phyloP scores from a whole-genome alignment of 2,797 vertebrate species.

The Manis pentadactyla region DNA sequence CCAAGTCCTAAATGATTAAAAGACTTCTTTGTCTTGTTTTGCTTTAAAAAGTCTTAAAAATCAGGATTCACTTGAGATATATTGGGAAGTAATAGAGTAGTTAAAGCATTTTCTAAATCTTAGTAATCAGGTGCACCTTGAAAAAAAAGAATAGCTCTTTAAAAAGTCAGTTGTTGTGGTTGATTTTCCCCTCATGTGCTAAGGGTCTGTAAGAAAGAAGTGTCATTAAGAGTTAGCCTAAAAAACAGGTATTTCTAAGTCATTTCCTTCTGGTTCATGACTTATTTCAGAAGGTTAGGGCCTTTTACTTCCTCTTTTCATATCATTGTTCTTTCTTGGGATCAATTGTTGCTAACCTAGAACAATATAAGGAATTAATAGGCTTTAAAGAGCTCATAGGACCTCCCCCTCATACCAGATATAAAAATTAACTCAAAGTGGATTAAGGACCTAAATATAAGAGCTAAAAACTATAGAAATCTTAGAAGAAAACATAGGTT shows the following conservation, averaged over 20 bases:
- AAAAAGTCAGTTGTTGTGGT: not conserved
- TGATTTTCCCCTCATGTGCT: not conserved
- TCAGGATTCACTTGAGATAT: conserved; percentile 19
- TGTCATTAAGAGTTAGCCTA: not conserved
- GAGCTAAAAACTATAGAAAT: not conserved
- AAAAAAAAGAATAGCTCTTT: not conserved
- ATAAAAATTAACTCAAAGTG: conserved; percentile 39
- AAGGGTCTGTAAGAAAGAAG: not conserved
- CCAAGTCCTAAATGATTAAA: not conserved
- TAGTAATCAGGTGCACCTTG: not conserved
- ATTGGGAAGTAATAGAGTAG: conserved; percentile 25
- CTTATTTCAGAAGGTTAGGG: not conserved
- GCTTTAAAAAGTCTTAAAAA: conserved; percentile 22
- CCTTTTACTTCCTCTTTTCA: conserved; percentile 31
- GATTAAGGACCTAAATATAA: not conserved
- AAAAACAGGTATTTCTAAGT: conserved; percentile 17
- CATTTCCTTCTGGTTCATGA: not conserved
- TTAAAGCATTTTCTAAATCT: conserved; percentile 7
- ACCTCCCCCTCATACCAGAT: not conserved
- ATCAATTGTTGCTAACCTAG: not conserved
- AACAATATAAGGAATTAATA: not conserved
- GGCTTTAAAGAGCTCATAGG: not conserved
- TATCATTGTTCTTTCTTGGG: conserved; percentile 24
- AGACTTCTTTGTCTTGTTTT: not conserved
- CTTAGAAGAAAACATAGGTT: not conserved